phyloP scores from a whole-genome alignment of 1,140 invertebrate genomes.

The Drosophila repletoides region DNA sequence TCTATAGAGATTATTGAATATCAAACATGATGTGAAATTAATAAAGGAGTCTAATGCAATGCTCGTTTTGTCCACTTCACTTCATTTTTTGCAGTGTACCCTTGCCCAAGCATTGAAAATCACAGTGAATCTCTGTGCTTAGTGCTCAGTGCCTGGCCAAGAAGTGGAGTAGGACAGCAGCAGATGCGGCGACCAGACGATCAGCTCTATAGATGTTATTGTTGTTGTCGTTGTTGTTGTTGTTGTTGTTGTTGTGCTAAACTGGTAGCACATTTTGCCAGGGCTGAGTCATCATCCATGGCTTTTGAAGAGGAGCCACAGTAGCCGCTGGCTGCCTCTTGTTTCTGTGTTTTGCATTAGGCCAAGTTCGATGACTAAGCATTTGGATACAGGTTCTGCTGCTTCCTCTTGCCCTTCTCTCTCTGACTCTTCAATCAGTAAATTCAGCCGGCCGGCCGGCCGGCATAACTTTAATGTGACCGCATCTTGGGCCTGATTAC shows the following conservation, averaged over 20 bases:
- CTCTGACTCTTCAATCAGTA: constrained; percentile 17
- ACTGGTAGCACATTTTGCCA: constrained; percentile 74
- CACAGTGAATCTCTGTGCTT: constrained; percentile 32
- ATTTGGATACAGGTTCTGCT: constrained; percentile 37
- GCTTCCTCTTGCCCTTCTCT: constrained; percentile 3
- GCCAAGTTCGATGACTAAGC: constrained; percentile 78
- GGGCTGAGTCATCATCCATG: constrained; percentile 57
- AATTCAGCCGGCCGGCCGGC: constrained; percentile 51
- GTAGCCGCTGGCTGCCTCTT: constrained; percentile 41
- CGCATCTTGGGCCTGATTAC: constrained; percentile 52
- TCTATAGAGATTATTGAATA: no score
- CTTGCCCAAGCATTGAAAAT: constrained; percentile 35
- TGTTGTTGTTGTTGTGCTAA: constrained; percentile 38
- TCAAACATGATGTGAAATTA: no score
- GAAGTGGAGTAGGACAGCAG: constrained; percentile 49
- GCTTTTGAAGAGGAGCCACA: constrained; percentile 19
- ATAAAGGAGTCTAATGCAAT: no score
- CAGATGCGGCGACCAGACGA: constrained; percentile 27
- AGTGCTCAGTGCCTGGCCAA: constrained; percentile 16
- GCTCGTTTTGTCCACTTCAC: no score
- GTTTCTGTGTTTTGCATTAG: constrained; percentile 65
- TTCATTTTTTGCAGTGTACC: no score
- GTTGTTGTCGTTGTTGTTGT: not conserved
- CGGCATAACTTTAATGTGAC: constrained; percentile 73
- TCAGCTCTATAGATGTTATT: constrained; percentile 20